Evolutionary conservation across 2,888 invertebrate species (phyloP).

Genomic region (Idaea straminata): DNA sequence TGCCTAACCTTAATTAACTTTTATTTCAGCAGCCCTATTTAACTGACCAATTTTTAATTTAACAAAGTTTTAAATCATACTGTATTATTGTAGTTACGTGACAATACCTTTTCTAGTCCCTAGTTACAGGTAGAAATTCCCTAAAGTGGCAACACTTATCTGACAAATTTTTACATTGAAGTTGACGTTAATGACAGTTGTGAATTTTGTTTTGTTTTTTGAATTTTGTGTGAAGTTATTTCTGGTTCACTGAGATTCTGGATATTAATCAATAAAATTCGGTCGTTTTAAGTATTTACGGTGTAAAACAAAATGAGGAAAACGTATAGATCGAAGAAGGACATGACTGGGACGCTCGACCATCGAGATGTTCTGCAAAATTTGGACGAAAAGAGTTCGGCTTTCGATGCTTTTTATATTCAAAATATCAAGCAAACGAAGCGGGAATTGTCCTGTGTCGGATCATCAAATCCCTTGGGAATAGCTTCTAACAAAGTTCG

Average conservation of each 20-base stretch:
- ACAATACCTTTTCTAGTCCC: background rate
- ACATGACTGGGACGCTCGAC: slow-evolving; percentile 49
- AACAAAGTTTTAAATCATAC: too few species aligned
- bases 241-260: background rate
- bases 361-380: slow-evolving; percentile 55
- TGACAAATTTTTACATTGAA: background rate
- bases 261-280: background rate
- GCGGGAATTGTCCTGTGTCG: slow-evolving; percentile 58
- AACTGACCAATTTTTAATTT: too few species aligned
- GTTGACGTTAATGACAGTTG: slow-evolving; percentile 1
- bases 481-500: slow-evolving; percentile 53
- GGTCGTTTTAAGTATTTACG: background rate
- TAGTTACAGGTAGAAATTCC: background rate
- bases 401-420: slow-evolving; percentile 69
- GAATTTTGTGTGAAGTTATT: background rate
- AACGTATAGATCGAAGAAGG: slow-evolving; percentile 67
- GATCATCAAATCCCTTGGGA: slow-evolving; percentile 43
- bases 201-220: background rate
- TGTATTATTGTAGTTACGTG: too few species aligned
- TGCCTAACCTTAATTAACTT: too few species aligned
- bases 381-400: slow-evolving; percentile 58
- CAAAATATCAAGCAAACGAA: slow-evolving; percentile 72
- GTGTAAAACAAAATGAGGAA: slow-evolving; percentile 46
- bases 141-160: background rate
- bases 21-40: too few species aligned